These are phyloP conservation scores for Polyommatus icarus DNA, from an alignment of 2,888 invertebrate genomes.

Conservation along the genomic window DNA sequence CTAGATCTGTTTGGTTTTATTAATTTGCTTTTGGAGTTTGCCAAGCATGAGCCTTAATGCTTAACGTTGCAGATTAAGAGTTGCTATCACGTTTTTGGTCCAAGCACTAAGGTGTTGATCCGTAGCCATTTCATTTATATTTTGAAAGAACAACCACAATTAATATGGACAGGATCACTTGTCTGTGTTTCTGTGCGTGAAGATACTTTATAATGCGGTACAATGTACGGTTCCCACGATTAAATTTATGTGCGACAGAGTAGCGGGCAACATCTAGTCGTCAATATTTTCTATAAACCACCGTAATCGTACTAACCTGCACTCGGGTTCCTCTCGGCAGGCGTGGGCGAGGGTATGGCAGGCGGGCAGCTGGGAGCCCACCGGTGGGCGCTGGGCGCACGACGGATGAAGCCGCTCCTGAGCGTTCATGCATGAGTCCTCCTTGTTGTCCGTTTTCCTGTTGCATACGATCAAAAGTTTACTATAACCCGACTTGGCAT, in stretches of 20 bases:
- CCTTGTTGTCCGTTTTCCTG: constrained; percentile 92
- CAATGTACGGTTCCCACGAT: too few relatives aligned
- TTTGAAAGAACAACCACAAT: too few relatives aligned
- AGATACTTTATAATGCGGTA: too few relatives aligned
- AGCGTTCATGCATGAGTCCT: constrained; percentile 93
- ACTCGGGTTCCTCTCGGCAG: constrained; percentile 90
- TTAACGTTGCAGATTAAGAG: neutral
- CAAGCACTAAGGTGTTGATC: too few relatives aligned
- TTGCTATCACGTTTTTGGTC: neutral
- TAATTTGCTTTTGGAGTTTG: neutral
- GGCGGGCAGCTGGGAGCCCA: constrained; percentile 87
- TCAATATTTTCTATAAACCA: too few relatives aligned
- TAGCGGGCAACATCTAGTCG: too few relatives aligned
- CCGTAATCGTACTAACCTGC: constrained; percentile 82
- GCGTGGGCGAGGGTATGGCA: constrained; percentile 91
- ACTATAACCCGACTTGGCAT: too few relatives aligned
- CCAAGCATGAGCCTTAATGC: neutral
- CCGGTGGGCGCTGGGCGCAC: constrained; percentile 90
- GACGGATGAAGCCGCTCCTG: constrained; percentile 94
- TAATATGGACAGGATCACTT: too few relatives aligned
- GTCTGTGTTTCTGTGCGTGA: too few relatives aligned
- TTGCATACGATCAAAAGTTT: constrained; percentile 38
- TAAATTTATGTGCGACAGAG: too few relatives aligned
- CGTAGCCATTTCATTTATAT: too few relatives aligned
- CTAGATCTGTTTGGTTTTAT: constrained; percentile 26